These are phyloP conservation scores for Clusia tigrina DNA, from an alignment of 2,888 invertebrate genomes.

Conservation along the genomic window DNA sequence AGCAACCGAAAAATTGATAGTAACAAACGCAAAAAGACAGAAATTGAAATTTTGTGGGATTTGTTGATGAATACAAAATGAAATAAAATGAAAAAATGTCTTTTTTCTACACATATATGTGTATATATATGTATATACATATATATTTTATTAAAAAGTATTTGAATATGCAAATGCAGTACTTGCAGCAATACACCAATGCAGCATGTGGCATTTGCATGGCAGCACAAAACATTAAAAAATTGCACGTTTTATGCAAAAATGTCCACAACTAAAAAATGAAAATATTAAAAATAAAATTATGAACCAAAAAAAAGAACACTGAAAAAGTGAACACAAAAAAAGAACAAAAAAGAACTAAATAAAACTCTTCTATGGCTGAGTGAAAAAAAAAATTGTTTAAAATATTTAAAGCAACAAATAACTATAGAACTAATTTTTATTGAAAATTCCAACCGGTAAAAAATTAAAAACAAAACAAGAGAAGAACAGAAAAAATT, in stretches of 20 bases:
- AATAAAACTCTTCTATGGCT: too few relatives aligned
- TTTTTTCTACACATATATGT: background rate
- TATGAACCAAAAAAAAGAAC: too few relatives aligned
- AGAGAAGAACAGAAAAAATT: background rate
- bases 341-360: background rate
- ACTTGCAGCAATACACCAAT: too few relatives aligned
- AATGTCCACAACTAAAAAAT: too few relatives aligned
- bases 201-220: too few relatives aligned
- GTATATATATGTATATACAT: too few relatives aligned
- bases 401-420: background rate
- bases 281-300: too few relatives aligned
- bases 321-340: too few relatives aligned
- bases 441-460: background rate
- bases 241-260: conserved; percentile 1
- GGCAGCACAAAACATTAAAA: conserved; percentile 3
- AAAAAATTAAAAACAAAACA: background rate
- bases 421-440: conserved; percentile 1
- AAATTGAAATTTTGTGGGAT: background rate
- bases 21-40: too few relatives aligned
- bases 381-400: too few relatives aligned
- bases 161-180: background rate
- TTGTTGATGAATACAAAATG: conserved; percentile 3
- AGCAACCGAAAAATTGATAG: too few relatives aligned
- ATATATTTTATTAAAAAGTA: too few relatives aligned
- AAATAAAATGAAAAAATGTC: background rate